Base-by-base conservation (phyloP, 1,140 invertebrate genomes). In the Lepidurus couesii region DNA sequence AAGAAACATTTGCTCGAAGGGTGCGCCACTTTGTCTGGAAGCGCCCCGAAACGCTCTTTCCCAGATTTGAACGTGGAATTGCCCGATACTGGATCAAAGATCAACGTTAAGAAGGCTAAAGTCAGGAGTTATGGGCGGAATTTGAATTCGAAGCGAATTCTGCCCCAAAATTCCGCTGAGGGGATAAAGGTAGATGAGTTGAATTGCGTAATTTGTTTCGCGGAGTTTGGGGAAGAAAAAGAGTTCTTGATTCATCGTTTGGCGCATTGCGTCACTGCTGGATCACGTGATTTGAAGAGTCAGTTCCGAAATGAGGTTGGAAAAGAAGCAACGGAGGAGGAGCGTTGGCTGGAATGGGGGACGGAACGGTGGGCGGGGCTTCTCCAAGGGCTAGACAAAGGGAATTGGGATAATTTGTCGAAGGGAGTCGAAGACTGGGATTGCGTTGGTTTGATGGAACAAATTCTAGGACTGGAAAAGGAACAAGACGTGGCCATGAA, bases 1-100 rank as follows among this genome's bases (percentile, higher is more conserved):
- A 79, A 79, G 44, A 74, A 42, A 13, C 78, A 79, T 75, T 75
- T 79, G 24, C 73, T 79, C 73, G 78, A 79, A 75, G 78, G 78
- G 42, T 79, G 78, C 74, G 43, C 47, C 34, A 75, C 78, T 4
- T 21, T 65, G 1, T 7, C 9, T 65, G 13, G 5, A 65, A 21
- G 53, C 21, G 53, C n/a, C 53, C 53, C 8, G 13, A 65, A 65
- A 65, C 53, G 53, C 13, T 65, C 53, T 16, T 65, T 13, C 9
- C 6, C 53, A 13, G 53, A 21, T 13, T 13, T n/a, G 53, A 21
- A 65, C 16, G 16, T 21, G 9, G 53, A 65, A 65, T 13, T 7
- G 53, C 21, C 53, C 6, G 53, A 65, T 11, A 16, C 4, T 11
- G 10, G 45, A 0, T 10, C 45, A 2, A 47, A 10, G 4, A 5